Evolutionary conservation across 2,888 invertebrate genomes (phyloP).

Genomic region (Amphiduros pacificus): DNA sequence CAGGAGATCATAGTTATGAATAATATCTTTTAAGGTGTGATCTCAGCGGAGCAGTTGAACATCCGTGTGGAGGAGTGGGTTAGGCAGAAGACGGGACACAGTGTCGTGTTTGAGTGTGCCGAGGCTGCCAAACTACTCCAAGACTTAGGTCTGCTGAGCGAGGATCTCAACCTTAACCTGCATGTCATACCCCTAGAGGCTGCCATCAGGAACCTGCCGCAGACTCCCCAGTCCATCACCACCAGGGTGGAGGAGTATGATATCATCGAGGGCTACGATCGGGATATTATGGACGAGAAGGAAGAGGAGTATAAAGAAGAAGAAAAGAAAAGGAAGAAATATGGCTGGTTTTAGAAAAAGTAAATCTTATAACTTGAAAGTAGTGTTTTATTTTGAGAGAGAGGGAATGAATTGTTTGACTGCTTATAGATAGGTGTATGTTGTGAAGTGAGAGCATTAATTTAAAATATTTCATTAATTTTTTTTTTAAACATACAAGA

Average conservation of each 20-base stretch:
- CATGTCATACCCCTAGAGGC: conserved; percentile 47
- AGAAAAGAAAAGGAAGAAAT: conserved; percentile 37
- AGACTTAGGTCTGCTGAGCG: conserved; percentile 43
- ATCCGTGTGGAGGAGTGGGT: conserved; percentile 47
- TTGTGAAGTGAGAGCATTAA: too few species aligned
- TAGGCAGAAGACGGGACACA: conserved; percentile 37
- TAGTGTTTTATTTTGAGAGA: too few species aligned
- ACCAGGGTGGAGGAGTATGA: conserved; percentile 43
- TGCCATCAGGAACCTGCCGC: conserved; percentile 48
- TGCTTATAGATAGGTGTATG: too few species aligned
- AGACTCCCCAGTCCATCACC: conserved; percentile 40
- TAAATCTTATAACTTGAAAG: background rate
- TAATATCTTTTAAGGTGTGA: conserved; percentile 39
- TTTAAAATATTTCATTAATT: too few species aligned
- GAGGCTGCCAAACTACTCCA: conserved; percentile 44
- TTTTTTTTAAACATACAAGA: too few species aligned
- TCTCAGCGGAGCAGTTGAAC: conserved; percentile 40
- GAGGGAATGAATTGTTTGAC: too few species aligned
- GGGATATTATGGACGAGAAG: conserved; percentile 44
- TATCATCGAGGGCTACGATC: conserved; percentile 51
- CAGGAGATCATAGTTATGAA: too few species aligned
- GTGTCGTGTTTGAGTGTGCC: conserved; percentile 41
- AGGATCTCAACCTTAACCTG: conserved; percentile 36
- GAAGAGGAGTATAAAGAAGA: conserved; percentile 46
- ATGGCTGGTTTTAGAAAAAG: conserved; percentile 45